Base-by-base conservation (phyloP, 1,140 invertebrate genomes). In the Dolichoris vasculosae region DNA sequence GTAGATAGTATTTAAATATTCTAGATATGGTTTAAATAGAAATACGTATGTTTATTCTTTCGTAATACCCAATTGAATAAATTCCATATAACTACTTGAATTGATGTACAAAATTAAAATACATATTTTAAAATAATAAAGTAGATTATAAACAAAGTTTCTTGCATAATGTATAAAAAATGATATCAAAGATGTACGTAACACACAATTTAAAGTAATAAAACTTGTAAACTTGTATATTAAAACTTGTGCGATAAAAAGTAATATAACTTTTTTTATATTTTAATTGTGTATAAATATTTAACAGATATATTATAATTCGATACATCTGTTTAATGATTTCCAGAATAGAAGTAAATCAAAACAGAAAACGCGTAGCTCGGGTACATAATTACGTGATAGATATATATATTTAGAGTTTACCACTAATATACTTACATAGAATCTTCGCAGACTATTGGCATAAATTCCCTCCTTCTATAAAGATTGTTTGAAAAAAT, bases 351-450 rank as follows among this genome's bases (percentile, higher is more conserved):
- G 0, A 73, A 73, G 40, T 4, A 43, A 73, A 73, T 8, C 23
- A 20, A 30, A 43, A 43, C 40, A 43, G 23, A 73, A 73, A 73
- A 23, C 69, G 2, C 20, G 30, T 71, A 32, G 17, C 23, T 8
- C 20, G 13, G 11, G 43, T 73, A 43, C 38, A 73, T 43, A 43
- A 73, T 73, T 73, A 73, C 69, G 69, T 43, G 43, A 7, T 0
- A 7, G 9, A 73, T 43, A 73, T 73, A n/a, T n/a, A 73, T 73
- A 73, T 43, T 73, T 73, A 73, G 20, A 73, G 38, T 43, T 43
- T 43, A 43, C 69, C 23, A 43, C 43, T 73, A 43, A 73, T 73
- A 38, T 73, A 73, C 6, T 73, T 73, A 73, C 40, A 40, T 73
- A 73, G 6, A 38, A 43, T 20, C 38, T 43, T 73, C 38, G 38